A percentile compares a stretch with the other conserved stretches of the same genome.
Conservation (phyloP, 2,113 vertebrate genomes). For the Callaeas wilsoni region DNA sequence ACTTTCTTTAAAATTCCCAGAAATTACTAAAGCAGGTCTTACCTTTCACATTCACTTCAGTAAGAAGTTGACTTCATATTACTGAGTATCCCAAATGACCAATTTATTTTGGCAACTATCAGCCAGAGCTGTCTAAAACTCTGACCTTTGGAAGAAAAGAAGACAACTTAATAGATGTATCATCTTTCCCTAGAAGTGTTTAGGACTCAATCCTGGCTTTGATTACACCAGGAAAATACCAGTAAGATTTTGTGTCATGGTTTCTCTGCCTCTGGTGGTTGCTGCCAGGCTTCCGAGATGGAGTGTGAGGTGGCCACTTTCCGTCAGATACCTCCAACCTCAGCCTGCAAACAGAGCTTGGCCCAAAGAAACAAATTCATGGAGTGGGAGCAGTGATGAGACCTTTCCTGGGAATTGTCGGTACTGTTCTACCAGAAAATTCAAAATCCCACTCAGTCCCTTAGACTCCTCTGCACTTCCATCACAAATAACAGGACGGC, state of each 20-base stretch:
- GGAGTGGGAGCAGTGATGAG: background rate
- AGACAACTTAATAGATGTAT: background rate
- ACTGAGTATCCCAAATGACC: background rate
- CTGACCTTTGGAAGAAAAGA: background rate
- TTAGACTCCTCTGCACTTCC: background rate
- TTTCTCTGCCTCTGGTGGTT: background rate
- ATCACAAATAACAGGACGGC: background rate
- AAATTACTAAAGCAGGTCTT: background rate
- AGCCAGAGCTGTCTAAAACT: background rate
- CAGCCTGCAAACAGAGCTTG: background rate
- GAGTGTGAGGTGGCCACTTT: rapidly evolving
- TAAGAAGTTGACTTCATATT: background rate
- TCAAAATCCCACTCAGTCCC: background rate
- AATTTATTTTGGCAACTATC: background rate
- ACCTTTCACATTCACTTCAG: background rate
- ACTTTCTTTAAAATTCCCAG: background rate
- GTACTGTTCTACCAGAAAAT: background rate
- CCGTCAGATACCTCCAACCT: background rate
- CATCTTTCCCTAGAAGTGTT: background rate
- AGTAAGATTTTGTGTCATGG: background rate
- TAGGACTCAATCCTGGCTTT: background rate
- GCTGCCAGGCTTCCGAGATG: background rate
- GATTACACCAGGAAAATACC: background rate
- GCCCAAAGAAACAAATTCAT: background rate
- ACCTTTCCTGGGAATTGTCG: background rate